Conservation (phyloP, 2,888 invertebrate genomes). For the Ommatoiulus sabulosus region DNA sequence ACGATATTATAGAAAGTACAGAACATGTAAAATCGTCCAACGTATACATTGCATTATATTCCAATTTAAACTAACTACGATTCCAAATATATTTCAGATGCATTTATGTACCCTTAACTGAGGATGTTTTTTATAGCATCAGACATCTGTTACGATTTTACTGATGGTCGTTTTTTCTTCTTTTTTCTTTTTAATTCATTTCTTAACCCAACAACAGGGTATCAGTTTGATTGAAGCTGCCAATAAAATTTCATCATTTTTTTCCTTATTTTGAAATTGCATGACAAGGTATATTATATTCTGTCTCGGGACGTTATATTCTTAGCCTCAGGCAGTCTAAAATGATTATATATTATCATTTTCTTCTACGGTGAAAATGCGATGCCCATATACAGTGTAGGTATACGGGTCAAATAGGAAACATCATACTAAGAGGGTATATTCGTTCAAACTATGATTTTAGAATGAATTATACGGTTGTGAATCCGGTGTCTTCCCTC, state of each 20-base stretch:
- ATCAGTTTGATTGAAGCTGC: conserved; percentile 46
- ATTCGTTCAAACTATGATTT: conserved; percentile 12
- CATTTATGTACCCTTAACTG: not conserved
- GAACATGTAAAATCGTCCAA: too few species aligned
- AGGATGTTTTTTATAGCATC: not conserved
- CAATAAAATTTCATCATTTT: conserved; percentile 49
- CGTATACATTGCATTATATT: too few species aligned
- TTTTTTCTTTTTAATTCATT: not conserved
- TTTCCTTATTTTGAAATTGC: conserved; percentile 38
- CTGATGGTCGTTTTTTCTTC: not conserved
- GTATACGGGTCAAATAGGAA: conserved; percentile 41
- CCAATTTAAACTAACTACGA: too few species aligned
- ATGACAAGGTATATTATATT: conserved; percentile 50
- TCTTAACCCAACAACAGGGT: conserved; percentile 44
- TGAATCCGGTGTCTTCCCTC: not conserved
- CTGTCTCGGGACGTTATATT: conserved; percentile 47
- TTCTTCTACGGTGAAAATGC: conserved; percentile 4
- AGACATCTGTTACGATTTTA: conserved; percentile 22
- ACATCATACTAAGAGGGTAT: not conserved
- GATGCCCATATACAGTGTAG: not conserved
- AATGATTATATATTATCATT: conserved; percentile 53
- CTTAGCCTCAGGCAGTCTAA: not conserved
- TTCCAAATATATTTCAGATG: too few species aligned
- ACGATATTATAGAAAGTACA: too few species aligned
- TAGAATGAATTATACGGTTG: conserved; percentile 18